Evolutionary conservation across 2,797 vertebrate genomes (phyloP).

Genomic region (Crocodylus rhombifer): DNA sequence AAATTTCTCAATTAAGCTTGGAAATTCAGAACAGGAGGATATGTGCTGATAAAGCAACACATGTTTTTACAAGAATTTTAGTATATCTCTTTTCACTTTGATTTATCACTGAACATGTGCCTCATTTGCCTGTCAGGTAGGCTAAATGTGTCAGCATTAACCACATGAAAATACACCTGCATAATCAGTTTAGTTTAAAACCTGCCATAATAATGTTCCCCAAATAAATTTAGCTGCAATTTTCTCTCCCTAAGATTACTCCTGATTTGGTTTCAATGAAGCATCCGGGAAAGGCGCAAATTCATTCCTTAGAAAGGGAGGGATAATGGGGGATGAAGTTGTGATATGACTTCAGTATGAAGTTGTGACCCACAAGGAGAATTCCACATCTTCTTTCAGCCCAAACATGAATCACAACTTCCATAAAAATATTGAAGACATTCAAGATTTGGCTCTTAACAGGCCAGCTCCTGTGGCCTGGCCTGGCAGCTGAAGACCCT

Average conservation of each 20-base stretch:
- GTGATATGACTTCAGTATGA: neutral
- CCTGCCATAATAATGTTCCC: neutral
- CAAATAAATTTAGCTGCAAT: neutral
- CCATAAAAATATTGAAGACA: neutral
- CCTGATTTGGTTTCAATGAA: neutral
- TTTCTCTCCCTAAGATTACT: fast-evolving
- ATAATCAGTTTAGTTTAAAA: neutral
- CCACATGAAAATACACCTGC: neutral
- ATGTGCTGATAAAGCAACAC: neutral
- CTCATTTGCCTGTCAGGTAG: neutral
- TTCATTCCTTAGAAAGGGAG: neutral
- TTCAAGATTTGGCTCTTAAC: neutral
- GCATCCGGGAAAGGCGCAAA: neutral
- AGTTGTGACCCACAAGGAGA: fast-evolving
- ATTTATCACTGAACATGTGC: neutral
- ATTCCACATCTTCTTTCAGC: neutral
- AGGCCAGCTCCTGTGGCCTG: neutral
- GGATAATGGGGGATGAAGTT: neutral
- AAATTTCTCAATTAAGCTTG: constrained; percentile 66
- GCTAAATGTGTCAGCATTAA: neutral
- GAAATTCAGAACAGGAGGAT: constrained; percentile 65
- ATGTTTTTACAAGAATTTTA: neutral
- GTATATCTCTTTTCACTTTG: constrained; percentile 18
- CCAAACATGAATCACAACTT: neutral
- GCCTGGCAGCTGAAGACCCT: neutral